Base-by-base conservation (phyloP, 2,797 vertebrate species). In the Artibeus jamaicensis region DNA sequence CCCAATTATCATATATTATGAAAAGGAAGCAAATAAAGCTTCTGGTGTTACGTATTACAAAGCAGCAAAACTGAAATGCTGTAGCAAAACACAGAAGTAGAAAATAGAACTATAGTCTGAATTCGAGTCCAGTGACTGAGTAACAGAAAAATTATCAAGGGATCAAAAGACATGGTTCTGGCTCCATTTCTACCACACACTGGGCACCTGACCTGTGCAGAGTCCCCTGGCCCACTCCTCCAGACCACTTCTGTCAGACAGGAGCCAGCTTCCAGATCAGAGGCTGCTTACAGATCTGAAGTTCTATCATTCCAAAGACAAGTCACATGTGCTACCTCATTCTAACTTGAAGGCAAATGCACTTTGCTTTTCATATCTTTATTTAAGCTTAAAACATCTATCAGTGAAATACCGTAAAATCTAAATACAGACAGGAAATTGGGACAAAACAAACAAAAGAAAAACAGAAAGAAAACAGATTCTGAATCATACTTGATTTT, bases 291-390 rank as follows among this genome's bases (percentile, higher is more conserved):
- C 50, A 39, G 5, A 79, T 32, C 59, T 77, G 91, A 84, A 65
- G 78, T 46, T 83, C n/a, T 78, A 18, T 53, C 74, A 53, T 62
- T 68, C 44, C 71, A 91, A 93, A 73, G 76, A 91, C 1, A 11
- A 82, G 6, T 74, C 19, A 5, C n/a, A 84, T 11, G 32, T n/a
- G 26, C 34, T 48, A 79, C 77, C 93, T 65, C 87, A 62, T 39
- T 46, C 26, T 65, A 83, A 96, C 65, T 42, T 89, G 57, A 92
- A 89, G 55, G 73, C 18, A 67, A 85, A 77, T 46, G 18, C 3
- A 53, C 37, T 94, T 76, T 88, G 53, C 21, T 46, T 84, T 96
- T 93, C 42, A 79, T 37, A 83, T 83, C 74, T 92, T 83, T 26
- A 9, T 79, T 94, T 94, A 79, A 84, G 9, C 78, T 57, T 59